Percentiles rank a stretch among this genome's conserved stretches.
Conservation (phyloP, 2,888 invertebrate species). For the Chrysina gloriosa region DNA sequence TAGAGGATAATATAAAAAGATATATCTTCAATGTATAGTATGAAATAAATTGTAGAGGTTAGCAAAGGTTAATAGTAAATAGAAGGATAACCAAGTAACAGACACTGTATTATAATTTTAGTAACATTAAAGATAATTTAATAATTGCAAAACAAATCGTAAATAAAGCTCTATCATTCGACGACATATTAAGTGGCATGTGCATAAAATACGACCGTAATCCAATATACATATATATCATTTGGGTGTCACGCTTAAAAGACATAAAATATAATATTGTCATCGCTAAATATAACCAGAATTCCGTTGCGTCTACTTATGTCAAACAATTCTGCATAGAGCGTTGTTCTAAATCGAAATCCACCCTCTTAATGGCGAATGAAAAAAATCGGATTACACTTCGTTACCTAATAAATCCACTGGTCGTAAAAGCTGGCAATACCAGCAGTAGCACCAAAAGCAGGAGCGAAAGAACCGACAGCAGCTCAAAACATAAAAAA, state of each 20-base stretch:
- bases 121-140: too few species aligned
- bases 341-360: slow-evolving; percentile 14
- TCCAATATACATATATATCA: neutral
- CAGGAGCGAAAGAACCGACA: slow-evolving; percentile 21
- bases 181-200: neutral
- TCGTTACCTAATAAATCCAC: slow-evolving; percentile 35
- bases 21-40: too few species aligned
- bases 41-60: too few species aligned
- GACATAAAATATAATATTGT: neutral
- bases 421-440: slow-evolving; percentile 29
- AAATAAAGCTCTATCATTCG: neutral
- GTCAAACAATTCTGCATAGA: neutral
- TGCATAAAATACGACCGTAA: neutral
- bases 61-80: too few species aligned
- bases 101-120: too few species aligned
- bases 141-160: neutral
- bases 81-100: too few species aligned
- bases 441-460: slow-evolving; percentile 26
- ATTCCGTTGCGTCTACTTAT: slow-evolving; percentile 7
- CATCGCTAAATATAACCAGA: slow-evolving; percentile 5
- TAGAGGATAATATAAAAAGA: too few species aligned
- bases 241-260: neutral
- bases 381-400: slow-evolving; percentile 34
- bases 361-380: slow-evolving; percentile 26
- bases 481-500: slow-evolving; percentile 27